phyloP scores from a whole-genome alignment of 2,888 invertebrate species.

The Cyclophora punctaria region DNA sequence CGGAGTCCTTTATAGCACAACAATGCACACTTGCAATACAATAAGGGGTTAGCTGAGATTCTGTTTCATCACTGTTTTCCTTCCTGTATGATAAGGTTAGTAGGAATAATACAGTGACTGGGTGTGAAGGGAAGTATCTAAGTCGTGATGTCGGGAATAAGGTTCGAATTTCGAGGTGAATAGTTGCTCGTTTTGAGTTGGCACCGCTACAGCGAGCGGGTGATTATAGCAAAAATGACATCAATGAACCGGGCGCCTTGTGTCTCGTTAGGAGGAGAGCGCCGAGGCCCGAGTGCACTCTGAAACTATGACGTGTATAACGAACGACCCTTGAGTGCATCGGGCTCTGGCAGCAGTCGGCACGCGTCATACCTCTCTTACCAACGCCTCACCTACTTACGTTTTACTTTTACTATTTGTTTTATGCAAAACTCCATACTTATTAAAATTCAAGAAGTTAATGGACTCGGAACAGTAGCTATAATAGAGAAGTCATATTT shows the following conservation, averaged over 20 bases:
- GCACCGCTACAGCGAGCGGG: slow-evolving; percentile 25
- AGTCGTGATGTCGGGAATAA: slow-evolving; percentile 18
- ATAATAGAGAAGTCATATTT: no score
- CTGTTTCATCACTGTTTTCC: slow-evolving; percentile 42
- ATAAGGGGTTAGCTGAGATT: slow-evolving; percentile 50
- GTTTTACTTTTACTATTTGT: no score
- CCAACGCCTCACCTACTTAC: no score
- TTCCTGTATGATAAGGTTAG: slow-evolving; percentile 35
- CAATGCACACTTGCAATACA: slow-evolving; percentile 60
- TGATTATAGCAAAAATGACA: slow-evolving; percentile 55
- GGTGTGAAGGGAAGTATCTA: slow-evolving; percentile 14
- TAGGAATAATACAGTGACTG: slow-evolving; percentile 14
- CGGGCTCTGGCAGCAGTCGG: slow-evolving; percentile 40
- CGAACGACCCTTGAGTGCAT: slow-evolving; percentile 59
- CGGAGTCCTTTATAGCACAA: slow-evolving; percentile 58
- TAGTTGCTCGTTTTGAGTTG: slow-evolving; percentile 30
- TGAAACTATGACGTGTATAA: slow-evolving; percentile 61
- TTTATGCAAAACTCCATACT: no score
- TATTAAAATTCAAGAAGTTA: no score
- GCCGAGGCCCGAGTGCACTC: slow-evolving; percentile 59
- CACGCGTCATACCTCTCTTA: slow-evolving; percentile 33
- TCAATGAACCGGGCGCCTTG: slow-evolving; percentile 56
- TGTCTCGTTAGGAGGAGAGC: slow-evolving; percentile 59
- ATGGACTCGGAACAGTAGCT: no score
- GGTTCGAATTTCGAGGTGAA: slow-evolving; percentile 21